Evolutionary conservation across 2,113 vertebrate genomes (phyloP).

Genomic region (Megaceryle torquata): DNA sequence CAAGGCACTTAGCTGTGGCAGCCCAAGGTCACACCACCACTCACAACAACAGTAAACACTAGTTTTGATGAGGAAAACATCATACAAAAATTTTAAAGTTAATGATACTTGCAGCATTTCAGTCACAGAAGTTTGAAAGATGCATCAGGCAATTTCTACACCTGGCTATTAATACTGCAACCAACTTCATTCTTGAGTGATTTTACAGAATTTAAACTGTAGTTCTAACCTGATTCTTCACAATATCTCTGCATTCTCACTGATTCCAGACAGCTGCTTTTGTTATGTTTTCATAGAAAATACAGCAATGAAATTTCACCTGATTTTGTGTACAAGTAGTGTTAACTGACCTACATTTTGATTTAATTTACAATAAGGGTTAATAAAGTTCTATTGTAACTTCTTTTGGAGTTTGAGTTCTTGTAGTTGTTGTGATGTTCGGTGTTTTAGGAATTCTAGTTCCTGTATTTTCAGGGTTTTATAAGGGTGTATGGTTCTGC

Average conservation of each 20-base stretch:
- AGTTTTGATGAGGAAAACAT: neutral
- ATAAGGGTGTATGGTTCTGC: neutral
- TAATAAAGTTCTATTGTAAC: slow-evolving; percentile 44
- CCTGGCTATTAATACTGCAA: neutral
- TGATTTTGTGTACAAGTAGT: slow-evolving; percentile 1
- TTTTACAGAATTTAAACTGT: slow-evolving; percentile 40
- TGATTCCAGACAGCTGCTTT: neutral
- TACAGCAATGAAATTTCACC: neutral
- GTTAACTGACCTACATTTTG: neutral
- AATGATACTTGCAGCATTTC: neutral
- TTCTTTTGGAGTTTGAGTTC: slow-evolving; percentile 35
- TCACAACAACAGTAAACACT: neutral
- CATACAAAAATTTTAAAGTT: neutral
- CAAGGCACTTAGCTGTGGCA: neutral
- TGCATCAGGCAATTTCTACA: slow-evolving; percentile 25
- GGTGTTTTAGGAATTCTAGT: neutral
- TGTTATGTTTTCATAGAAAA: neutral
- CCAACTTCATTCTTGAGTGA: neutral
- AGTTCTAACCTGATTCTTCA: neutral
- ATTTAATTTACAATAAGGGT: slow-evolving; percentile 12
- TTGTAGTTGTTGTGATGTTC: neutral
- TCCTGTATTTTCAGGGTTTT: neutral
- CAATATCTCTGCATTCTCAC: neutral
- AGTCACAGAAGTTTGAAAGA: neutral
- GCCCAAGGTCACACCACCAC: neutral